Conservation (phyloP, 2,113 vertebrate genomes). For the Pristiophorus japonicus region DNA sequence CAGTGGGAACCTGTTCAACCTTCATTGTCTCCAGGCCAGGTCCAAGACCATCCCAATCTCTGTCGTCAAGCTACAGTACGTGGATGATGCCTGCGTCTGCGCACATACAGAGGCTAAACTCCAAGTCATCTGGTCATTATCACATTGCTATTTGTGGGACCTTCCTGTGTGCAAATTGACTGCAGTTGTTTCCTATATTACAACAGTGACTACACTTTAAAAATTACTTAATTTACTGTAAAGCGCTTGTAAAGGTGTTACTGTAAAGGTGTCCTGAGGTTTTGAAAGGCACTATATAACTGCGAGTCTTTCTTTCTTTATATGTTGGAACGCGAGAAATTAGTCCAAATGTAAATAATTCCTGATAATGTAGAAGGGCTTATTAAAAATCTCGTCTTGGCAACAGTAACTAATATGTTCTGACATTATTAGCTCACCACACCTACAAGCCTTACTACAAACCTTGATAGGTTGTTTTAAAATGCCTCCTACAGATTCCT, state of each 20-base stretch:
- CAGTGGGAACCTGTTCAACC: no score
- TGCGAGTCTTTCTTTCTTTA: neutral
- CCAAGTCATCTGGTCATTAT: neutral
- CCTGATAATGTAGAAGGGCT: neutral
- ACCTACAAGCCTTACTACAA: neutral
- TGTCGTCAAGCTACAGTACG: no score
- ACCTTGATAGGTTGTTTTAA: slow-evolving; percentile 10
- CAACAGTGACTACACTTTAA: neutral
- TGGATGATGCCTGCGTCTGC: no score
- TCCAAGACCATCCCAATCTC: no score
- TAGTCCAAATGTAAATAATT: neutral
- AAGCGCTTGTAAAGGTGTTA: no score
- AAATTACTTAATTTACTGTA: neutral
- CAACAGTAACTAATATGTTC: neutral
- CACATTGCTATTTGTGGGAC: neutral
- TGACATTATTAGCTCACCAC: neutral
- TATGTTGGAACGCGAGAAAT: neutral
- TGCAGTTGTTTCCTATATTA: neutral
- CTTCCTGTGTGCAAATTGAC: neutral
- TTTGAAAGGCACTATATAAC: neutral
- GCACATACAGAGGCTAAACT: no score
- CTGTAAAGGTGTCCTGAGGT: no score
- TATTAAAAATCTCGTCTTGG: neutral
- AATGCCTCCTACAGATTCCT: slow-evolving; percentile 30
- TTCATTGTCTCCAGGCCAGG: no score